Base-by-base conservation (phyloP, 2,113 vertebrate genomes). In the Casuarius casuarius region DNA sequence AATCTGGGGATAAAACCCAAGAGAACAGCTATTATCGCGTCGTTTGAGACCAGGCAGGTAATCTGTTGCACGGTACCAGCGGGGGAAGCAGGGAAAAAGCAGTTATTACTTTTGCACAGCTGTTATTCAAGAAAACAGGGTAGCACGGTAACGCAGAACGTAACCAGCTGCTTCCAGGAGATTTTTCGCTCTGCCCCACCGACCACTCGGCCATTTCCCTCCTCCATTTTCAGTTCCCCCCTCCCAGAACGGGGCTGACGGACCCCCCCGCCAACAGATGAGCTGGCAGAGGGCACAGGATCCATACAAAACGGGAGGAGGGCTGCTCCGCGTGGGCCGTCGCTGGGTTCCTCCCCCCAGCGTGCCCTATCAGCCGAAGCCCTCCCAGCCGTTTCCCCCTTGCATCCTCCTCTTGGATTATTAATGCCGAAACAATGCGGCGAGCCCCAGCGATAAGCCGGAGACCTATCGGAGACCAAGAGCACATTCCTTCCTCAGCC, bases 401-500 rank as follows among this genome's bases (percentile, higher is more conserved):
- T 0, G 6, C n/a, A 21, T 19, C 33, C 61, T 84, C 68, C 49
- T 35, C 77, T 28, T 28, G 84, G 66, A 94, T 67, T 2, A 3
- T 3, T 29, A 82, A 83, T 28, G 81, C 63, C 28, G 6, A 88
- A 92, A 68, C 63, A 66, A 35, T 20, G 2, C 2, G 1, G 89
- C 67, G 51, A 91, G 87, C 16, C 74, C 58, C 17, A 2, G 74
- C 0, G 63, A 35, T 85, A 87, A 94, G 82, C 18, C 22, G 25
- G 81, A 92, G 78, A 59, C 54, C 92, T 33, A 88, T 68, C 84
- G 83, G 75, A 92, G 67, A 56, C 75, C 59, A 67, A 91, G 83
- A 91, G 79, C 81, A 86, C 93, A 97, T 96, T 97, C 93, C 15
- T 95, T 93, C 95, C 70, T 79, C 88, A 66, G 92, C 80, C 93